Evolutionary conservation across 2,888 invertebrate genomes (phyloP), one percentile per base, ranked within the genome.

Genomic region (Epinotia demarniana): DNA sequence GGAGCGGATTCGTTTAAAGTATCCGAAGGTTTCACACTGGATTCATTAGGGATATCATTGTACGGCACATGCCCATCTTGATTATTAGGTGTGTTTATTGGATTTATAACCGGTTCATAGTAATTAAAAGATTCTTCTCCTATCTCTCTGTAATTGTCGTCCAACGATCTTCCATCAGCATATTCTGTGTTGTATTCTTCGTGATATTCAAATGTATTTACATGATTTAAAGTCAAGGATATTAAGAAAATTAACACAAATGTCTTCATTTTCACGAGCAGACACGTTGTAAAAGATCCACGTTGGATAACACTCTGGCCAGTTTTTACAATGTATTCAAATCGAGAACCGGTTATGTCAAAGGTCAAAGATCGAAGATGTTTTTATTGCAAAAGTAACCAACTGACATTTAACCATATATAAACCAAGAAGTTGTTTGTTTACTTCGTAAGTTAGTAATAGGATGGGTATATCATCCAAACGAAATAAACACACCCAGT

Each of bases 131-230:
- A 2, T 57, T 68, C 19, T 39, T 55, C 43, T 4, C 13, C 49
- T 33, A 43, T 0, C 43, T 66, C 58, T 62, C 27, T 71, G 55
- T 63, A 57, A 49, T 58, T 46, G 8, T 66, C 23, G 9, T 66
- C 58, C 18, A 72, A 57, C 2, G 43, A 57, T 72, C 84, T 84
- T 23, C 79, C 77, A 11, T 79, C 69, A 3, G 82, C 77, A 39
- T 79, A 78, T 66, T 77, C 79, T 63, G 18, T 75, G 6, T 79
- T 73, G 4, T 80, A 77, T 11, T 61, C 63, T 16, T 78, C 74
- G 33, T 81, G 77, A 13, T 75, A 76, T 11, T 70, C 74, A 33
- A 73, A 77, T 39, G 76, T 49, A 61, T 78, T 75, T 39, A 66
- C 78, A 77, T 61, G 77, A 78, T 76, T 49, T 68, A 63, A n/a